Conservation (phyloP, 2,113 vertebrate genomes). For the Hyla sarda region DNA sequence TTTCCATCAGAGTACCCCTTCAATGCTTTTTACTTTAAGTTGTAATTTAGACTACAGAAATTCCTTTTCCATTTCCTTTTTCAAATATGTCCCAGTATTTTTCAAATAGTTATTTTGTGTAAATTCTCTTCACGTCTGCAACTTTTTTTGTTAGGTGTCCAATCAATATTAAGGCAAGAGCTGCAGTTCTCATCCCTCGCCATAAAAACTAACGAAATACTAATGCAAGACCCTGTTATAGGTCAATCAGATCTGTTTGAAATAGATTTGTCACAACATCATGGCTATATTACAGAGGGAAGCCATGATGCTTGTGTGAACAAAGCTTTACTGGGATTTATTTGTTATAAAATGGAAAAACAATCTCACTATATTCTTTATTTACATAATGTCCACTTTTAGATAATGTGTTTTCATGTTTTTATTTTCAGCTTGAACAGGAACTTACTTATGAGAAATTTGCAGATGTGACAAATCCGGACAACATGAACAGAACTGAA, state of each 20-base stretch:
- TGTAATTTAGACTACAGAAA: neutral
- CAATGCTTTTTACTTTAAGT: too few species aligned
- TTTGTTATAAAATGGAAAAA: neutral
- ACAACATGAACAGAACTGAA: conserved; percentile 71
- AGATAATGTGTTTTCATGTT: neutral
- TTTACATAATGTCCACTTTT: too few species aligned
- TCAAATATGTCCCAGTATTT: neutral
- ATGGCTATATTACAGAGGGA: neutral
- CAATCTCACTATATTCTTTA: neutral
- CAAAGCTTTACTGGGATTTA: neutral
- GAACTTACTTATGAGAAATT: conserved; percentile 79
- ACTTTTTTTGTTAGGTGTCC: too few species aligned
- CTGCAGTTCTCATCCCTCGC: too few species aligned
- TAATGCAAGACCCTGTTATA: too few species aligned
- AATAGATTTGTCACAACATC: neutral
- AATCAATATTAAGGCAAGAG: too few species aligned
- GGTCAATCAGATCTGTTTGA: too few species aligned
- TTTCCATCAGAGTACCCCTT: too few species aligned
- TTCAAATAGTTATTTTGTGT: too few species aligned
- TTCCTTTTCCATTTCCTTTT: neutral
- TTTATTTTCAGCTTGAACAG: conserved; percentile 75
- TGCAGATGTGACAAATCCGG: conserved; percentile 74
- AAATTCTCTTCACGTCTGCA: too few species aligned
- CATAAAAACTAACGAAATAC: too few species aligned
- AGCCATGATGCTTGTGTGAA: neutral